Percentiles rank a stretch among this genome's conserved stretches.
Conservation (phyloP, 2,888 invertebrate species). For the Oeneis ivallda region DNA sequence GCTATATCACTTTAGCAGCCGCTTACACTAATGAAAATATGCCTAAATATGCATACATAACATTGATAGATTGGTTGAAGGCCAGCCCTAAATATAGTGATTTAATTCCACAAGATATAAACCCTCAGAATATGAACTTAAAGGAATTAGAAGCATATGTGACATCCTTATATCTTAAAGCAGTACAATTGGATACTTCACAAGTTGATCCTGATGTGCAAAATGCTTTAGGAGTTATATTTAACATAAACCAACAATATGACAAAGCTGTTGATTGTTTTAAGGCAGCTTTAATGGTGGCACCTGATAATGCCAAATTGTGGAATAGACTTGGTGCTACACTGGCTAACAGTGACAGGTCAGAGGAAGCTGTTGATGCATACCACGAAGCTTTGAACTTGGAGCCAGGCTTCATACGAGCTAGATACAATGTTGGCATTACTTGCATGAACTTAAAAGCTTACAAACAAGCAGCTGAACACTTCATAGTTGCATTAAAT, state of each 20-base stretch:
- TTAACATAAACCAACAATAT: conserved; percentile 96
- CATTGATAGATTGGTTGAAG: conserved; percentile 89
- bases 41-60: conserved; percentile 92
- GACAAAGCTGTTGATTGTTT: conserved; percentile 99
- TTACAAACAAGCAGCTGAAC: conserved; percentile 97
- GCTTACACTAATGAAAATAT: conserved; percentile 98
- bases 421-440: conserved; percentile 98
- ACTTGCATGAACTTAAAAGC: conserved; percentile 98
- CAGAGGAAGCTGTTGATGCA: conserved; percentile 98
- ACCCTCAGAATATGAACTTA: conserved; percentile 64
- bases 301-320: conserved; percentile 90
- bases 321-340: conserved; percentile 99
- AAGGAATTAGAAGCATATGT: conserved; percentile 82
- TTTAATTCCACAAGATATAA: conserved; percentile 82
- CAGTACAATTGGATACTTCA: conserved; percentile 88
- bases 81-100: conserved; percentile 91
- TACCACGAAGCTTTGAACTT: conserved; percentile 95
- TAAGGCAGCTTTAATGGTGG: conserved; percentile 91
- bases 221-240: conserved; percentile 96
- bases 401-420: conserved; percentile 97
- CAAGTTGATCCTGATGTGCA: conserved; percentile 94
- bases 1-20: conserved; percentile 94
- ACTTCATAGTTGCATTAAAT: conserved; percentile 95
- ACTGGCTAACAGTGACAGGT: conserved; percentile 95
- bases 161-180: conserved; percentile 88